These are phyloP conservation scores for Setophaga petechia DNA, from an alignment of 2,113 vertebrate genomes.

Conservation along the genomic window DNA sequence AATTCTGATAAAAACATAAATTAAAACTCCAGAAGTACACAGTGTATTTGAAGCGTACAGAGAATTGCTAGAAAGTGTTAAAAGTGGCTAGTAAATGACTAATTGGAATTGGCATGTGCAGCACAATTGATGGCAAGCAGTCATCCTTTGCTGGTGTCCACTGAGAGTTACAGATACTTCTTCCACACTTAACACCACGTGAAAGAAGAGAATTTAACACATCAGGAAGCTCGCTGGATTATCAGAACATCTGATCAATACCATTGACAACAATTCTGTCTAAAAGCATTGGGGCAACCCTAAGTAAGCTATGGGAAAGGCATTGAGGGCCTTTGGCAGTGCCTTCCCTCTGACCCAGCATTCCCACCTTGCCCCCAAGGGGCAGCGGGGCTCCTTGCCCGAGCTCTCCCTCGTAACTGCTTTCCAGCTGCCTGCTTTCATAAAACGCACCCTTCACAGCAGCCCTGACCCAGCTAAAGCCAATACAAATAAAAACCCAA, in stretches of 20 bases:
- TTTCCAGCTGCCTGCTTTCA: slow-evolving; percentile 70
- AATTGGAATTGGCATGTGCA: slow-evolving; percentile 68
- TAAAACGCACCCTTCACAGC: slow-evolving; percentile 47
- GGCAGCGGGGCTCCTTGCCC: slow-evolving; percentile 70
- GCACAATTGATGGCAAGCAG: slow-evolving; percentile 13
- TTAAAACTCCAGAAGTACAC: not conserved
- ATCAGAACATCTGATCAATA: slow-evolving; percentile 91
- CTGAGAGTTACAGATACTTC: slow-evolving; percentile 53
- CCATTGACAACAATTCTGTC: slow-evolving; percentile 83
- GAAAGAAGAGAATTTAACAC: slow-evolving; percentile 81
- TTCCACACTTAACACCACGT: slow-evolving; percentile 68
- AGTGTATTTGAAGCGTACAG: not conserved
- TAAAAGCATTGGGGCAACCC: slow-evolving; percentile 78
- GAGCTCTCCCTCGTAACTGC: slow-evolving; percentile 78
- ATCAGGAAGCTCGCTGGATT: slow-evolving; percentile 81
- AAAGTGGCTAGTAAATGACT: slow-evolving; percentile 6
- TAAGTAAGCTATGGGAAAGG: slow-evolving; percentile 58
- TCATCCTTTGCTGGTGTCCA: slow-evolving; percentile 28
- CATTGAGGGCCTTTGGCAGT: slow-evolving; percentile 58
- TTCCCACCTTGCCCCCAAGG: slow-evolving; percentile 67
- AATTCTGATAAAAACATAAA: not conserved
- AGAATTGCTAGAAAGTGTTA: slow-evolving; percentile 32
- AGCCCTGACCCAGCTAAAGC: slow-evolving; percentile 39
- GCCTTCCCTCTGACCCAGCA: slow-evolving; percentile 79
- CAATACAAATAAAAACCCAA: not conserved